Evolutionary conservation across 2,888 invertebrate species (phyloP), one percentile per base, ranked within the genome.

Genomic region (Trachelus stipa): DNA sequence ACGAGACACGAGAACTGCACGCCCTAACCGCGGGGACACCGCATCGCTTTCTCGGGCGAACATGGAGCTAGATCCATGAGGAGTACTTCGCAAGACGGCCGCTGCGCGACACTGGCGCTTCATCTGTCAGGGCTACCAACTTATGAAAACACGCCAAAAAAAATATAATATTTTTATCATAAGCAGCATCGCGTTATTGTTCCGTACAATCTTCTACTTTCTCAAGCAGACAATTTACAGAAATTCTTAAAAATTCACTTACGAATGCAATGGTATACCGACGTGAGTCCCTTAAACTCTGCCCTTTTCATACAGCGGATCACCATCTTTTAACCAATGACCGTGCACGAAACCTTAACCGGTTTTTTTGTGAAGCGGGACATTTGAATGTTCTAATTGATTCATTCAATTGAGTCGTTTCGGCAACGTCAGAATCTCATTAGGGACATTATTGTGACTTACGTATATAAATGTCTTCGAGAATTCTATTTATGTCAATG

Each of bases 1-100:
- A 84, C 84, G 84, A 81, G 82, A 87, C 86, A 87, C 88, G 85
- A 89, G 86, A 87, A 87, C 87, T 87, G 88, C 88, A 90, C 88
- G 89, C 89, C 89, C 89, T 90, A 90, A 89, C 88, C 89, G 89
- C 89, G 90, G 89, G 86, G 87, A 89, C 87, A 90, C 90, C 90
- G 90, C 90, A 90, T 89, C 89, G 88, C 89, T 89, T 89, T 89
- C 89, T 88, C 89, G 88, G 88, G 86, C 85, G 85, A 89, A 89
- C 89, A 89, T 88, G 90, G 88, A 89, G 89, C 88, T 86, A 87
- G 85, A 87, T 88, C 88, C 88, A 89, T 88, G 89, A 84, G 84
- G 83, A 83, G 81, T 88, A 82, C 74, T 89, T 88, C 78, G 56
- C 77, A 78, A 83, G 84, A 83, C 81, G 82, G 79, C 87, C 89